These are phyloP conservation scores for Premnoplex brunnescens DNA, from an alignment of 2,797 vertebrate species.

Conservation along the genomic window DNA sequence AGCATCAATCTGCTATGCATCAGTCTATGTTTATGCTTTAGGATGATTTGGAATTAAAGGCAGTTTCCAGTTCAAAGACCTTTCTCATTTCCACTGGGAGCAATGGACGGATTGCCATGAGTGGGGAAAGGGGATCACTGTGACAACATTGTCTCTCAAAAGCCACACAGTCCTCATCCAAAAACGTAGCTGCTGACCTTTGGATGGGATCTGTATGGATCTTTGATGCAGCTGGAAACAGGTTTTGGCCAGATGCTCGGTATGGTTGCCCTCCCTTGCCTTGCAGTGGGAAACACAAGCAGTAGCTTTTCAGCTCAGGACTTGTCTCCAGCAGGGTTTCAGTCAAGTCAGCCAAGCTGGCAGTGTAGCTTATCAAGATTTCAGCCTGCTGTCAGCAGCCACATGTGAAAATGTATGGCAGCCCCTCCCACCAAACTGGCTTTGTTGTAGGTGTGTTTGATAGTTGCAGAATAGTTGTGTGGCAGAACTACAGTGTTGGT, in stretches of 20 bases:
- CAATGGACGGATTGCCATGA: not conserved
- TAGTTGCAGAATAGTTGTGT: not conserved
- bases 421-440: slow-evolving; percentile 26
- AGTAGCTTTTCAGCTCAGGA: slow-evolving; percentile 3
- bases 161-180: not conserved
- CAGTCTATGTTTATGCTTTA: not conserved
- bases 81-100: not conserved
- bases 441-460: slow-evolving; percentile 37
- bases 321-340: slow-evolving; percentile 22
- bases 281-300: not conserved
- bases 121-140: not conserved
- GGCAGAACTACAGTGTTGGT: not conserved
- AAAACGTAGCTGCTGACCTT: not conserved
- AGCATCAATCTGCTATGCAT: not conserved
- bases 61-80: not conserved
- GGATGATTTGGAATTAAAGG: not conserved
- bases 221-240: not conserved
- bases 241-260: not conserved
- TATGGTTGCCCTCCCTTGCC: not conserved
- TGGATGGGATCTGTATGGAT: not conserved
- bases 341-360: slow-evolving; percentile 15
- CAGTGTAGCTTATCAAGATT: slow-evolving; percentile 13
- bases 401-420: slow-evolving; percentile 40
- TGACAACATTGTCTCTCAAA: slow-evolving; percentile 21
- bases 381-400: slow-evolving; percentile 35